Evolutionary conservation across 2,888 invertebrate species (phyloP), one percentile per base, ranked within the genome.

Genomic region (Troilus luridus): DNA sequence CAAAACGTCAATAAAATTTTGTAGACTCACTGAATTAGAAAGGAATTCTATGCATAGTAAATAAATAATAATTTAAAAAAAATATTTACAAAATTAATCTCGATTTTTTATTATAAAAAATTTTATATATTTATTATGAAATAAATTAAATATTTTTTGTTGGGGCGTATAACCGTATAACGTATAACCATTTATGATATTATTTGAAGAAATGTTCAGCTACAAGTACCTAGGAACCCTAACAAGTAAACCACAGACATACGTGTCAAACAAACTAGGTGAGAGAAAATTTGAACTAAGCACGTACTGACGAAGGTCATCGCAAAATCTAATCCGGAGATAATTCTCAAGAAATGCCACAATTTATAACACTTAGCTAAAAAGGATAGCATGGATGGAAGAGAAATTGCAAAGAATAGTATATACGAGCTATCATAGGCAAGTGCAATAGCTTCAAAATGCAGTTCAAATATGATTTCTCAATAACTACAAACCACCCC

Each of bases 281-380:
- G 72, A 77, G 41, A 27, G 72, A 77, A 77, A 77, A 77, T 41
- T 41, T 72, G 17, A 17, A 41, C 72, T 41, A 41, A 77, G 72
- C 72, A 77, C 72, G 72, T 77, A 77, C 72, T 7, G 27, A 41
- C 27, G 8, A 41, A 77, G 72, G 72, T 77, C 72, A 77, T 77
- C 72, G 19, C 41, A 77, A 77, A 77, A 77, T 77, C 72, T 77
- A 17, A 77, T 41, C 72, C 72, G 8, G 41, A 17, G 27, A 77
- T 77, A 77, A 67, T 77, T 41, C 72, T 41, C 27, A 41, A 41
- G 41, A 41, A 77, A 3, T 11, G 67, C 27, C 11, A n/a, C 64
- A n/a, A 64, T 67, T 67, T 27, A 67, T 27, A 14, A 67, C 12
- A 67, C 27, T 5, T 24, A 1, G 14, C 67, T 14, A 12, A 67